A percentile compares a stretch with the other conserved stretches of the same genome.
Evolutionary conservation across 2,888 invertebrate genomes (phyloP).

Genomic region (Drosophila formosana): DNA sequence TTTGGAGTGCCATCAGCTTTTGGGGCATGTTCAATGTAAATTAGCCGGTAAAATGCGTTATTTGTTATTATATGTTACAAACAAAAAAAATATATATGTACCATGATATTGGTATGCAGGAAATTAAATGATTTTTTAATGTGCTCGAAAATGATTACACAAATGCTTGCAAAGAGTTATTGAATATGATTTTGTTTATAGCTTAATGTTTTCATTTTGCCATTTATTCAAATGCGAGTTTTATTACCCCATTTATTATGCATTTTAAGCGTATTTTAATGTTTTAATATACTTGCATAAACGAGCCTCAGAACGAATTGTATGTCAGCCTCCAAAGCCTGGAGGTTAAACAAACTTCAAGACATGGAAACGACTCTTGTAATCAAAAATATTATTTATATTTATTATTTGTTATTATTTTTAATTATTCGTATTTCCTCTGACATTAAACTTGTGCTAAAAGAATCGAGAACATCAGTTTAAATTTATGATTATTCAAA

Average conservation of each 20-base stretch:
- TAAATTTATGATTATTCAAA: too few relatives aligned
- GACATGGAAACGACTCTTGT: neutral
- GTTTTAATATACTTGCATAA: neutral
- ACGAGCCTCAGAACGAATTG: neutral
- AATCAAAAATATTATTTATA: neutral
- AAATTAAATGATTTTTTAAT: constrained; percentile 78
- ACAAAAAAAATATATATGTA: constrained; percentile 5
- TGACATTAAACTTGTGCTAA: neutral
- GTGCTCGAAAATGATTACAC: constrained; percentile 50
- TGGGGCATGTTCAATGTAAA: constrained; percentile 69
- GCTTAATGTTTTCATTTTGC: constrained; percentile 49
- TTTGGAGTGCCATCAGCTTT: constrained; percentile 37
- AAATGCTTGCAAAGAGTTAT: constrained; percentile 42
- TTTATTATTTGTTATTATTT: neutral
- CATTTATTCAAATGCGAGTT: constrained; percentile 41
- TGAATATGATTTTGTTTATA: constrained; percentile 44
- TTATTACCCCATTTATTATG: constrained; percentile 27
- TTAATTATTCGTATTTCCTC: neutral
- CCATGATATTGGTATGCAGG: constrained; percentile 47
- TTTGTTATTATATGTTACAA: constrained; percentile 30
- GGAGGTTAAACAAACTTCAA: neutral
- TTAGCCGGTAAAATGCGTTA: constrained; percentile 64
- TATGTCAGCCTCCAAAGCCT: neutral
- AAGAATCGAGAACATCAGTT: neutral
- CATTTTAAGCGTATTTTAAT: constrained; percentile 1